Conservation (phyloP, 2,113 vertebrate species). For the Cathartes aura region DNA sequence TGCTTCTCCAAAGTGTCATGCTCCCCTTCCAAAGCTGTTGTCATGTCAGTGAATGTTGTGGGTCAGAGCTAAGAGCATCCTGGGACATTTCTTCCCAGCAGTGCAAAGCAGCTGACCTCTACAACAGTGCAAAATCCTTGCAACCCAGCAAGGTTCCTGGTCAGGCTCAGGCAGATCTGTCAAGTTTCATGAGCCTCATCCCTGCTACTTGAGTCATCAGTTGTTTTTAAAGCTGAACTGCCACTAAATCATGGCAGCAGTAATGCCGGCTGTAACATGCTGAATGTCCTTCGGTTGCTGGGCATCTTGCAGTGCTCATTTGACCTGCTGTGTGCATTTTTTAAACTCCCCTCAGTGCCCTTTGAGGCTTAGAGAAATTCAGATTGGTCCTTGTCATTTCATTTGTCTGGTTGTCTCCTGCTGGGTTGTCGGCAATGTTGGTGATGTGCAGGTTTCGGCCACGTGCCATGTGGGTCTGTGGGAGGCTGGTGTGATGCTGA, state of each 20-base stretch:
- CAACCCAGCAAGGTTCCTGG: slow-evolving; percentile 3
- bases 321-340: not conserved
- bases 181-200: slow-evolving; percentile 3
- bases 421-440: not conserved
- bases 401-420: not conserved
- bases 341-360: not conserved
- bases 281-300: not conserved
- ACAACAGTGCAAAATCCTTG: slow-evolving; percentile 9
- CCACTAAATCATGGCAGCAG: not conserved
- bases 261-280: not conserved
- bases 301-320: not conserved
- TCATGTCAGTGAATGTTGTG: not conserved
- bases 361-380: not conserved
- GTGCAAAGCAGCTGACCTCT: not conserved
- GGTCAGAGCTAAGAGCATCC: not conserved
- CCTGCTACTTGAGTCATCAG: not conserved
- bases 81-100: not conserved
- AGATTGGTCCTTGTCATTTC: not conserved
- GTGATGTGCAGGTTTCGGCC: not conserved
- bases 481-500: not conserved
- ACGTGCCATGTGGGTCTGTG: rapidly evolving
- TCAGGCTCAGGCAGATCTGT: not conserved
- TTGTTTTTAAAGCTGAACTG: slow-evolving; percentile 23
- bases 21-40: not conserved
- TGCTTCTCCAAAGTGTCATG: not conserved